Percentiles rank a stretch among this genome's conserved stretches.
Conservation (phyloP, 1,140 invertebrate genomes). For the Solenopsis fugax region DNA sequence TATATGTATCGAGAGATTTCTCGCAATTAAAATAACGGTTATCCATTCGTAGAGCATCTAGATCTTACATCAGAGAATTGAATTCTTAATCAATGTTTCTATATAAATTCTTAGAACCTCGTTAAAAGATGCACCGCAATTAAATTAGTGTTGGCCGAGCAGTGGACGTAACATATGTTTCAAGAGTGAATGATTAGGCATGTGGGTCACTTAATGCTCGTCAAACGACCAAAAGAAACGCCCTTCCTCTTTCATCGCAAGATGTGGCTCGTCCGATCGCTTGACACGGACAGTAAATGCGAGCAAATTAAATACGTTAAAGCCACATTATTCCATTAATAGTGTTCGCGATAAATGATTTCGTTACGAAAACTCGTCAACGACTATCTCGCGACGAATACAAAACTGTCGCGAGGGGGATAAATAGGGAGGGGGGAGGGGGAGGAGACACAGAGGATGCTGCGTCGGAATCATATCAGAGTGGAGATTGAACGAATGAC, state of each 20-base stretch:
- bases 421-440: background rate
- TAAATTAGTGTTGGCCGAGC: conserved; percentile 69
- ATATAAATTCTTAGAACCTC: conserved; percentile 76
- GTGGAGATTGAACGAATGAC: conserved; percentile 74
- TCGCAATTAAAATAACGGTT: conserved; percentile 61
- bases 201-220: background rate
- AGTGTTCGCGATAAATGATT: conserved; percentile 52
- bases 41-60: conserved; percentile 29
- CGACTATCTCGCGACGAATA: conserved; percentile 18
- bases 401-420: background rate
- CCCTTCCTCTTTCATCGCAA: conserved; percentile 1
- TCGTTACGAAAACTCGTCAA: conserved; percentile 46
- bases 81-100: conserved; percentile 71
- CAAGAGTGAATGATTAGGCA: conserved; percentile 14
- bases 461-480: conserved; percentile 60
- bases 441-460: background rate
- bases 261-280: conserved; percentile 24
- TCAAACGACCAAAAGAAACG: conserved; percentile 43
- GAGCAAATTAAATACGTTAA: conserved; percentile 35
- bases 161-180: background rate
- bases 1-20: conserved; percentile 10
- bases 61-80: conserved; percentile 21
- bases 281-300: background rate
- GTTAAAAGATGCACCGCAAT: conserved; percentile 74
- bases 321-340: conserved; percentile 36